phyloP scores from a whole-genome alignment of 1,140 invertebrate genomes.

The Pseudomyrmex flavicornis region DNA sequence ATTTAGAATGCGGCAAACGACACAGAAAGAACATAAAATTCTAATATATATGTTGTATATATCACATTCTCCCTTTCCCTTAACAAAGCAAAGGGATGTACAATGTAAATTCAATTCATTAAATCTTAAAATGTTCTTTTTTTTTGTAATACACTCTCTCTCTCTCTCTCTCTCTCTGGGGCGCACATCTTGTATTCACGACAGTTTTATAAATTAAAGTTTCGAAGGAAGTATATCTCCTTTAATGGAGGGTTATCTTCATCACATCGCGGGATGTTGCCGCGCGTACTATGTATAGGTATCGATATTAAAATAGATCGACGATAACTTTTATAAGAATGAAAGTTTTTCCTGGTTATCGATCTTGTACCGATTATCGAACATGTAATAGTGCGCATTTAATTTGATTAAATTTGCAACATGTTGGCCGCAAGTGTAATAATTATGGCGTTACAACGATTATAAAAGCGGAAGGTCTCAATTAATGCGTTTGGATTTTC shows the following conservation, averaged over 20 bases:
- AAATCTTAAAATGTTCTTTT: too few species aligned
- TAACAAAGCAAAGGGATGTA: too few species aligned
- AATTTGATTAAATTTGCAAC: background rate
- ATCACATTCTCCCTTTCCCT: too few species aligned
- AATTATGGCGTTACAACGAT: background rate
- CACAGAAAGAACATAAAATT: too few species aligned
- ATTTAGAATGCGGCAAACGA: too few species aligned
- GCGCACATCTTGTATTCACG: background rate
- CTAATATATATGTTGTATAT: too few species aligned
- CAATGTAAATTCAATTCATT: too few species aligned
- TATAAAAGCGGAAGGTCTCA: background rate
- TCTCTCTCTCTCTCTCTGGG: too few species aligned
- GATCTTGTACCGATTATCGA: background rate
- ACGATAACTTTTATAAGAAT: background rate
- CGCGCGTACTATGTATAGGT: background rate
- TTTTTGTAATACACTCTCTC: too few species aligned
- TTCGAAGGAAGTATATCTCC: background rate
- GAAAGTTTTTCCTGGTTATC: background rate
- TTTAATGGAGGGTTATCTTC: conserved; percentile 8
- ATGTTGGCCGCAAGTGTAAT: background rate
- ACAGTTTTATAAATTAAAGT: background rate
- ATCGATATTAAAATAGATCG: background rate
- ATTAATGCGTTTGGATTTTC: background rate
- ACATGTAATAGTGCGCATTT: background rate
- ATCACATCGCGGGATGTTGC: background rate